These are phyloP conservation scores for Bothrops jararaca DNA, from an alignment of 2,113 vertebrate species.

Conservation along the genomic window DNA sequence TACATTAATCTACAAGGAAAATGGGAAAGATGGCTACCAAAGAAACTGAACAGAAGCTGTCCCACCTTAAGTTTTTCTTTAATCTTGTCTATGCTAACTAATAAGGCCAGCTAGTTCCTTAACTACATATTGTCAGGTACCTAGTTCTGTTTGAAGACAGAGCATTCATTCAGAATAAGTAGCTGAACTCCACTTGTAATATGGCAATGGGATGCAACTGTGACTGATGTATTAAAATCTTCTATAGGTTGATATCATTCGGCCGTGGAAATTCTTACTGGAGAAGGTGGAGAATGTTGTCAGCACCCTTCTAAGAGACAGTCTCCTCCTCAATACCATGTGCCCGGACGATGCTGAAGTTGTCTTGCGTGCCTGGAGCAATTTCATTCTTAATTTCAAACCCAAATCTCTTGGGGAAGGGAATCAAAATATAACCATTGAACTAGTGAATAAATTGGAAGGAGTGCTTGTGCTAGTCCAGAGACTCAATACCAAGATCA, in stretches of 20 bases:
- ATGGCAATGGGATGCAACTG: too few relatives aligned
- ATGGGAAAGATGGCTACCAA: background rate
- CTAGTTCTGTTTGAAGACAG: background rate
- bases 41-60: background rate
- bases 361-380: conserved; percentile 88
- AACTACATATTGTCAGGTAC: background rate
- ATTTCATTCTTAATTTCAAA: conserved; percentile 82
- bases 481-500: conserved; percentile 91
- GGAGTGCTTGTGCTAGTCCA: conserved; percentile 85
- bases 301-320: conserved; percentile 79
- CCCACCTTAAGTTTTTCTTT: background rate
- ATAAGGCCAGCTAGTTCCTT: background rate
- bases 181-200: background rate
- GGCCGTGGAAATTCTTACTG: conserved; percentile 88
- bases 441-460: conserved; percentile 88
- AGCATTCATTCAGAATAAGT: background rate
- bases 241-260: conserved; percentile 84
- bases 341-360: conserved; percentile 87
- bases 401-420: conserved; percentile 76
- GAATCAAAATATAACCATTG: conserved; percentile 73
- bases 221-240: background rate
- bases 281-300: conserved; percentile 82
- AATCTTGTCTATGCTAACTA: background rate
- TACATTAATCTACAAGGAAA: background rate
- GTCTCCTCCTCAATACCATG: conserved; percentile 81